These are phyloP conservation scores for Galerucella calmariensis DNA, from an alignment of 2,888 invertebrate genomes.

Conservation along the genomic window DNA sequence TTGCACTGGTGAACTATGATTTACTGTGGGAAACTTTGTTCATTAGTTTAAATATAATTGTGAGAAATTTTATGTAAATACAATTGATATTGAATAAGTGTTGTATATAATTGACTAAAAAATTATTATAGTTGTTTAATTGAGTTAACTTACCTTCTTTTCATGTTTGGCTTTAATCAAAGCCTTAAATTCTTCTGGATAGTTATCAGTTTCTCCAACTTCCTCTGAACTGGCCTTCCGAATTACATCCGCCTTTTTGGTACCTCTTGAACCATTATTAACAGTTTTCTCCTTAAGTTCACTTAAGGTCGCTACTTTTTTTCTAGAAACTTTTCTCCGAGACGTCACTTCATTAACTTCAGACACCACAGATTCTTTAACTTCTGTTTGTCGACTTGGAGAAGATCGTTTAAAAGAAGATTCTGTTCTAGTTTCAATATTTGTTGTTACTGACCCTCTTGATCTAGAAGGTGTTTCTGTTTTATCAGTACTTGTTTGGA, in stretches of 20 bases:
- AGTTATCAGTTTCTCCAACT: conserved; percentile 71
- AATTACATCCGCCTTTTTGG: conserved; percentile 52
- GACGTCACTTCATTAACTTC: conserved; percentile 60
- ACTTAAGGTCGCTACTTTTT: conserved; percentile 43
- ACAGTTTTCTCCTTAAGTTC: conserved; percentile 36
- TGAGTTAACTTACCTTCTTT: conserved; percentile 53
- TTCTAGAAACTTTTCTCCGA: conserved; percentile 55
- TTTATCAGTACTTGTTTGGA: conserved; percentile 53
- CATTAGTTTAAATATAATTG: background rate
- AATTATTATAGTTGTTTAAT: too few relatives aligned
- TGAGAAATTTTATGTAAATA: background rate
- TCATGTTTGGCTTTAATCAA: conserved; percentile 70
- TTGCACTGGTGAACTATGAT: background rate
- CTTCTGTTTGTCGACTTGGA: conserved; percentile 38
- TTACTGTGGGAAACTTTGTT: background rate
- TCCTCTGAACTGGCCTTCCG: conserved; percentile 66
- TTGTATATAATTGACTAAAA: background rate
- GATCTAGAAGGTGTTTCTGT: conserved; percentile 44
- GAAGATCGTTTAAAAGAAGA: conserved; percentile 37
- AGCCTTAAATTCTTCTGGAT: conserved; percentile 75
- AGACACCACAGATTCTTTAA: conserved; percentile 59
- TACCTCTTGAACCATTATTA: conserved; percentile 45
- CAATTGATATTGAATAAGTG: background rate
- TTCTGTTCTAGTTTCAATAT: conserved; percentile 52
- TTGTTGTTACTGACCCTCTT: conserved; percentile 41